Base-by-base conservation (phyloP, 2,113 vertebrate genomes). In the Cyrtonyx montezumae region DNA sequence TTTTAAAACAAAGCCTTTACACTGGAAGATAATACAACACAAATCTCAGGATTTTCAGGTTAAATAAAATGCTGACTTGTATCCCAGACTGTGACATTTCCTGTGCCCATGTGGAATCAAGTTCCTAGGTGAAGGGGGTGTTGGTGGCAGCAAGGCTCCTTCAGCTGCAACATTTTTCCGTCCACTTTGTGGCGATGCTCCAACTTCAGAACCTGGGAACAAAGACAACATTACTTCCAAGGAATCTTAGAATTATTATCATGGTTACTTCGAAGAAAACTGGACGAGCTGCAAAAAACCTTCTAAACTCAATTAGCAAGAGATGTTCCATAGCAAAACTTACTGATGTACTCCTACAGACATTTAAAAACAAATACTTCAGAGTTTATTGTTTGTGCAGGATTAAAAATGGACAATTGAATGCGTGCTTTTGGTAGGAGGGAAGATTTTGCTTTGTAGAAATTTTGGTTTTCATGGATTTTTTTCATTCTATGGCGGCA, bases 51-150 rank as follows among this genome's bases (percentile, higher is more conserved):
- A 43, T 37, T 13, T 67, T 61, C 15, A 85, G 68, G 49, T 71
- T 51, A 71, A 95, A 79, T 45, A 68, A 84, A 91, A 81, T 56
- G 89, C 99, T 98, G 92, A 99, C 99, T 99, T 99, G 98, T 99
- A 99, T 92, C 99, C 99, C 96, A 99, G 95, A 95, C 99, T 99
- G 94, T 99, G 99, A 97, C 99, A 99, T 92, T 99, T 99, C 97
- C 99, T 98, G 45, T 99, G 99, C 22, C 99, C 99, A 0, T 99
- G 99, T 1, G 98, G 98, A 81, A 99, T 98, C 83, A 99, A 97
- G 96, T 99, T 99, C 93, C 99, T 97, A 23, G 99, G 99, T 4
- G 99, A 99, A 2, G 99, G 99, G 2, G 99, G 99, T 0, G 99
- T 99, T 89, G 98, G 98, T 2, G 99, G 99, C 14, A 99, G 96